These are phyloP conservation scores for Mormoops blainvillei DNA, from an alignment of 2,113 vertebrate genomes.

Conservation along the genomic window DNA sequence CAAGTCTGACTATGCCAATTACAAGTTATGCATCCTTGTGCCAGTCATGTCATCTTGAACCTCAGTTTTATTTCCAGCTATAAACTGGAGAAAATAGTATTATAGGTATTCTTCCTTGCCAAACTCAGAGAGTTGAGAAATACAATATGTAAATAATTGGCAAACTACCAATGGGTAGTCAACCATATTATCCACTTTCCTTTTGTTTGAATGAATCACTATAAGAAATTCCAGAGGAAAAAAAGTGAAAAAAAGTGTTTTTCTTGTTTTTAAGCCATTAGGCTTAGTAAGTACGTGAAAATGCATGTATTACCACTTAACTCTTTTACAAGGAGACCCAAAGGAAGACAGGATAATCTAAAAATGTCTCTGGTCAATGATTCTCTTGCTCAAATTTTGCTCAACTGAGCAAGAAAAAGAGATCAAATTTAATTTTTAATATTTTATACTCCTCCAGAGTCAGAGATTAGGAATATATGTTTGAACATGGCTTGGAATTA, in stretches of 20 bases:
- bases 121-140: not conserved
- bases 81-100: not conserved
- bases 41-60: not conserved
- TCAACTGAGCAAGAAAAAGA: not conserved
- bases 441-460: not conserved
- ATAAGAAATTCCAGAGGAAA: not conserved
- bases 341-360: not conserved
- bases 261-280: not conserved
- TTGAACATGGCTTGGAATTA: not conserved
- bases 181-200: not conserved
- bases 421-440: not conserved
- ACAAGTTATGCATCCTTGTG: not conserved
- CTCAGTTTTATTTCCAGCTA: not conserved
- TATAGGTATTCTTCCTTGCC: not conserved
- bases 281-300: not conserved
- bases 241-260: not conserved
- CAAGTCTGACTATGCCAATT: not conserved
- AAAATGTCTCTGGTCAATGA: not conserved
- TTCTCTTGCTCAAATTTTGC: not conserved
- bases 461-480: not conserved
- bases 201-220: not conserved
- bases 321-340: not conserved
- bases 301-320: not conserved
- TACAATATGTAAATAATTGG: not conserved
- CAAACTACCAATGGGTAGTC: not conserved